Percentiles rank a stretch among this genome's conserved stretches.
Conservation (phyloP, 2,797 vertebrate genomes). For the Pseudochirops cupreus region DNA sequence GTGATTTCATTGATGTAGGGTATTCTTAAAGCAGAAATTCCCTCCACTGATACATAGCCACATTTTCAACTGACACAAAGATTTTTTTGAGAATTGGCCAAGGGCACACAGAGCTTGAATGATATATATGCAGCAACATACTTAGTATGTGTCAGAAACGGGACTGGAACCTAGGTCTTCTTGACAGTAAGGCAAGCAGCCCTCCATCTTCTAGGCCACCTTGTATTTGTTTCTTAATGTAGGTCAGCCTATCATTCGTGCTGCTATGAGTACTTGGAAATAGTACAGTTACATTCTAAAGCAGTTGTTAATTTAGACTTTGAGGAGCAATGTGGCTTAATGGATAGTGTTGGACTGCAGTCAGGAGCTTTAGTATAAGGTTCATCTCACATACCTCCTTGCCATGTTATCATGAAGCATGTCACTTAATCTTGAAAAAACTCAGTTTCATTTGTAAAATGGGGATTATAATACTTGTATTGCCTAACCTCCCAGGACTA, state of each 20-base stretch:
- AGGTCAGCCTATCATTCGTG: not conserved
- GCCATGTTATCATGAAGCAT: not conserved
- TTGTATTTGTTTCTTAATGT: not conserved
- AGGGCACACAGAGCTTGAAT: not conserved
- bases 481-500: not conserved
- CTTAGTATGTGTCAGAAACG: not conserved
- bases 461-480: not conserved
- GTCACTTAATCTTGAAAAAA: not conserved
- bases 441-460: not conserved
- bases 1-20: conserved; percentile 1
- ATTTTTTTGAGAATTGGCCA: not conserved
- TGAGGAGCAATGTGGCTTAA: not conserved
- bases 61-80: not conserved
- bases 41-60: not conserved
- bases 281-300: not conserved
- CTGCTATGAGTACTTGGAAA: not conserved
- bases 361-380: not conserved
- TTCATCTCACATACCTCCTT: not conserved
- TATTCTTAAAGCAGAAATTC: not conserved
- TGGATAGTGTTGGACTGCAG: not conserved
- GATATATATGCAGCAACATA: not conserved
- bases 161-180: not conserved
- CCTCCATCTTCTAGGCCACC: not conserved
- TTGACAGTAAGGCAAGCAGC: not conserved
- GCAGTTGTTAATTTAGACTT: not conserved